A percentile compares a stretch with the other conserved stretches of the same genome.
phyloP scores from a whole-genome alignment of 2,113 vertebrate species.

The Piaya cayana region DNA sequence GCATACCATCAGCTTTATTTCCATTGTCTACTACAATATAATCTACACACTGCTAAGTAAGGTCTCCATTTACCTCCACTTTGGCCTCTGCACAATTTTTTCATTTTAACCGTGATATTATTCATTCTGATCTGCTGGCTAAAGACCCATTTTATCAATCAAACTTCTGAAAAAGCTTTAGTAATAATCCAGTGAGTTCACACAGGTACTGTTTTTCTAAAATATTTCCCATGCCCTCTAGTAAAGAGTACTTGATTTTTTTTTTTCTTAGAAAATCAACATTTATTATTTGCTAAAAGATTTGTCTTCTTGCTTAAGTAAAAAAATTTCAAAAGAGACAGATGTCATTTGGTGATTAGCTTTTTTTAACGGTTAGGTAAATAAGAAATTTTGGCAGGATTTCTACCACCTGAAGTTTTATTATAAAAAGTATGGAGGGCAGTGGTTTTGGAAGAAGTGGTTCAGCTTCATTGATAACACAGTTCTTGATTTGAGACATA shows the following conservation, averaged over 20 bases:
- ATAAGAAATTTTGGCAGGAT: background rate
- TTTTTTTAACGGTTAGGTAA: background rate
- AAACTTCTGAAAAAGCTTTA: background rate
- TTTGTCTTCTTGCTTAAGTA: background rate
- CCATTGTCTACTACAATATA: background rate
- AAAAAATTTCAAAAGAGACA: background rate
- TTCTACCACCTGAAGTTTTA: background rate
- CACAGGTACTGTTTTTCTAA: background rate
- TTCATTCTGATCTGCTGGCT: background rate
- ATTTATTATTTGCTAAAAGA: background rate
- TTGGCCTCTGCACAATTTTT: background rate
- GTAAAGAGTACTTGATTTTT: background rate
- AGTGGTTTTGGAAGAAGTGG: background rate
- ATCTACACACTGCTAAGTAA: background rate
- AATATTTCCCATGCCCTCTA: background rate
- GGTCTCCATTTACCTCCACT: conserved; percentile 7
- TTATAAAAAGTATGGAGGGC: background rate
- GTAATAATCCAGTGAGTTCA: background rate
- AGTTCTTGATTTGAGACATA: background rate
- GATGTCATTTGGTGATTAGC: background rate
- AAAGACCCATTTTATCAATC: background rate
- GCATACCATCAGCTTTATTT: conserved; percentile 23
- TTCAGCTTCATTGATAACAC: background rate
- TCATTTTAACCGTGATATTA: background rate
- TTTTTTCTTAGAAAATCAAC: background rate